These are phyloP conservation scores for Cryptocephalus moraei DNA, from an alignment of 2,888 invertebrate species.

Conservation along the genomic window DNA sequence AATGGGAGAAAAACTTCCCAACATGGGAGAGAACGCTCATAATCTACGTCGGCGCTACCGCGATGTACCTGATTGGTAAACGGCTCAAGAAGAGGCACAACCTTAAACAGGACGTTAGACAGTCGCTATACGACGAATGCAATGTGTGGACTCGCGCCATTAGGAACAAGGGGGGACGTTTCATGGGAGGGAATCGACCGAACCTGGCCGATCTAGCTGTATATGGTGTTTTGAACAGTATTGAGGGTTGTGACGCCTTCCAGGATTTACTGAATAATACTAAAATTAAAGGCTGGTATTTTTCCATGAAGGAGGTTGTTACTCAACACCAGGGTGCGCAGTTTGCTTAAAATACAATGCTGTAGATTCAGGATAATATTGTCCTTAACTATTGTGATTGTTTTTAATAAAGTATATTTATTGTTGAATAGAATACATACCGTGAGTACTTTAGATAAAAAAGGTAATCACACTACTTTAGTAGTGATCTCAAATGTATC, in stretches of 20 bases:
- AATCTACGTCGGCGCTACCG: conserved; percentile 84
- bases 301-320: conserved; percentile 57
- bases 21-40: conserved; percentile 76
- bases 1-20: conserved; percentile 85
- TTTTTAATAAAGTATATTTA: too few relatives aligned
- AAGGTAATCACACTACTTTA: too few relatives aligned
- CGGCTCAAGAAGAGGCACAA: conserved; percentile 77
- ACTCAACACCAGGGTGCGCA: conserved; percentile 46
- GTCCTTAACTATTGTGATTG: too few relatives aligned
- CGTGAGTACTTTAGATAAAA: too few relatives aligned
- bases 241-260: conserved; percentile 89
- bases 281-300: conserved; percentile 69
- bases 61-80: conserved; percentile 90
- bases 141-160: conserved; percentile 68
- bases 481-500: too few relatives aligned
- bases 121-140: conserved; percentile 83
- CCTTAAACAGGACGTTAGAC: conserved; percentile 78
- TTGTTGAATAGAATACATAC: too few relatives aligned
- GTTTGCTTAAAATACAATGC: conserved; percentile 13
- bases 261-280: conserved; percentile 67
- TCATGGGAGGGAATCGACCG: conserved; percentile 80
- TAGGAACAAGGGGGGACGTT: conserved; percentile 56
- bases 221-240: conserved; percentile 82
- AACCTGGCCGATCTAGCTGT: conserved; percentile 89
- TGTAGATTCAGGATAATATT: too few relatives aligned